Conservation (phyloP, 2,113 vertebrate species). For the Oreochromis spilurus region DNA sequence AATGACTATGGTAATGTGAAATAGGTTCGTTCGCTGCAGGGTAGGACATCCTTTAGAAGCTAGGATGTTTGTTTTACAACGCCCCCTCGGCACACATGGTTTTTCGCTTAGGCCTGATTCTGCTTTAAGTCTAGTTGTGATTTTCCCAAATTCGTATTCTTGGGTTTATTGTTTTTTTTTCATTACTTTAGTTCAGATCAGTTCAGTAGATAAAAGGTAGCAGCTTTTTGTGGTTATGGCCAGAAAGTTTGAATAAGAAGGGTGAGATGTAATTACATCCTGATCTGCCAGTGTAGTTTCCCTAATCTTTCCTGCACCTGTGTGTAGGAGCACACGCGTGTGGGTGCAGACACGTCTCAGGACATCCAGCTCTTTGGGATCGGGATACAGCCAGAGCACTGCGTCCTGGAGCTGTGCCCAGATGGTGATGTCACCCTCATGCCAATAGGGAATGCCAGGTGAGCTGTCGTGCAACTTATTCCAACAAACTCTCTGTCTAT, state of each 20-base stretch:
- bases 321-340: conserved; percentile 84
- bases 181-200: not conserved
- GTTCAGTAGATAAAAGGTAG: not conserved
- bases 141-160: not conserved
- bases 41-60: conserved; percentile 45
- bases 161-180: not conserved
- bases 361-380: conserved; percentile 98
- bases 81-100: conserved; percentile 24
- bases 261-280: not conserved
- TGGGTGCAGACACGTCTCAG: conserved; percentile 94
- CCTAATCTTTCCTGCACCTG: conserved; percentile 33
- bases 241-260: not conserved
- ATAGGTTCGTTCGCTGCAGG: conserved; percentile 32
- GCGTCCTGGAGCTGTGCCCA: conserved; percentile 82
- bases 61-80: conserved; percentile 61
- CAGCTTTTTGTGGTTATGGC: not conserved
- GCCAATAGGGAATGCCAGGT: conserved; percentile 90
- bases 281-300: not conserved
- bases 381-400: conserved; percentile 94
- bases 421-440: conserved; percentile 89
- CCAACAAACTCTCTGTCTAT: not conserved
- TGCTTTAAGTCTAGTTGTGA: not conserved
- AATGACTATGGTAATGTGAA: conserved; percentile 55
- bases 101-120: not conserved
- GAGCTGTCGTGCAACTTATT: conserved; percentile 21